Base-by-base conservation (phyloP, 2,113 vertebrate genomes). In the Eolophus roseicapilla region DNA sequence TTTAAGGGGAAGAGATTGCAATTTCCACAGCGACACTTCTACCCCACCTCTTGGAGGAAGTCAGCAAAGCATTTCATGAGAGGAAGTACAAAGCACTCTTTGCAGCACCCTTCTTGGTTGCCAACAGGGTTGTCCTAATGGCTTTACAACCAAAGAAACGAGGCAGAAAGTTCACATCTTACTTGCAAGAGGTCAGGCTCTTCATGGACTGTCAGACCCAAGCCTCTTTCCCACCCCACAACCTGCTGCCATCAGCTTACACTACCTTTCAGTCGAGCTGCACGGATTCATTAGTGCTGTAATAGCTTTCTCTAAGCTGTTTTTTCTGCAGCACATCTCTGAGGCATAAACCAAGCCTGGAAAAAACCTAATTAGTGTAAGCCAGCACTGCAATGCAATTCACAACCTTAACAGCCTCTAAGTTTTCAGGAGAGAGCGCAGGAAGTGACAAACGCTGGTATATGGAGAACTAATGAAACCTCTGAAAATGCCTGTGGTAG, bases 321-420 rank as follows among this genome's bases (percentile, higher is more conserved):
- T 6, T 64, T 60, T 71, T 62, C 82, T 78, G 35, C 71, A 88
- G 90, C 73, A 49, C 50, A 68, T 88, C 86, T 57, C 84, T 68
- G 44, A 96, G 91, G 96, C 52, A 64, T 28, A 94, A 95, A 76
- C 44, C 83, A 89, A 90, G 75, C 41, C 79, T 50, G 65, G 85
- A 53, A 77, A 82, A 88, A 84, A 89, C 77, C 50, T 93, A 95
- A 96, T 96, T 96, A 97, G 83, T 0, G 0, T 1, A 71, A 71
- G 68, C 59, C 63, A 91, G 78, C 50, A 43, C 47, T 13, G 80
- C 53, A 95, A 90, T 24, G 23, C 35, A 93, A 96, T 93, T 93
- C 59, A 49, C 87, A 88, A n/a, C 9, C 47, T 69, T 82, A 92
- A 64, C 35, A 86, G 90, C 84, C 86, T 88, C 76, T 31, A 71